phyloP scores from a whole-genome alignment of 30 jellyfish, hydroid and myxozoan genomes.

The Cassiopea andromeda region DNA sequence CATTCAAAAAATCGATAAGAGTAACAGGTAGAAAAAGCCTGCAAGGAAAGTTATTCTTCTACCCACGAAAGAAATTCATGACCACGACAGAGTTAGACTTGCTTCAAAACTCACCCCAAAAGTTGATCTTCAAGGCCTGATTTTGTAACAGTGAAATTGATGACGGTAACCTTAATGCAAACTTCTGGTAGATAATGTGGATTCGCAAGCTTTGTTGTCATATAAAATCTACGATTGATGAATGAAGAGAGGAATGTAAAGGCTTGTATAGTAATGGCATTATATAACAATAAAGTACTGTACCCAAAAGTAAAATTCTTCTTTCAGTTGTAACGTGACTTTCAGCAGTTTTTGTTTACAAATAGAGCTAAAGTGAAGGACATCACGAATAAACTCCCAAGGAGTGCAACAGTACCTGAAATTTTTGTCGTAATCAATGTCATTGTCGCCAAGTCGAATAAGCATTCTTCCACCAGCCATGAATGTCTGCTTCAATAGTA shows the following conservation, averaged over 20 bases:
- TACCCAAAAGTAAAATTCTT: too few species aligned
- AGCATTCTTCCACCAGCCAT: slow-evolving; percentile 93
- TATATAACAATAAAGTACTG: too few species aligned
- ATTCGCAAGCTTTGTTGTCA: slow-evolving; percentile 94
- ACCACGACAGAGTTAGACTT: not conserved
- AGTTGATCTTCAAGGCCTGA: slow-evolving; percentile 97
- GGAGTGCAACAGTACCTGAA: slow-evolving; percentile 43
- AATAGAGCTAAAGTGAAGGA: too few species aligned
- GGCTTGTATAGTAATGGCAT: too few species aligned
- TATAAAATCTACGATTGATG: slow-evolving; percentile 60
- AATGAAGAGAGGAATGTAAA: too few species aligned
- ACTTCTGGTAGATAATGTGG: slow-evolving; percentile 98
- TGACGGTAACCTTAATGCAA: slow-evolving; percentile 95
- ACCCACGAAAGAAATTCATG: too few species aligned
- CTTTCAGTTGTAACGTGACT: too few species aligned
- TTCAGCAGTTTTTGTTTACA: too few species aligned
- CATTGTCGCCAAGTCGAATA: slow-evolving; percentile 95
- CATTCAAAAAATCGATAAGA: too few species aligned
- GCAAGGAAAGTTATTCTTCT: too few species aligned
- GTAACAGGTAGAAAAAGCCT: too few species aligned
- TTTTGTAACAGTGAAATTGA: slow-evolving; percentile 92
- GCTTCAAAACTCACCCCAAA: slow-evolving; percentile 74
- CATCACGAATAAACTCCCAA: too few species aligned
- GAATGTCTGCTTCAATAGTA: slow-evolving; percentile 89
- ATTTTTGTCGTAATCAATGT: slow-evolving; percentile 90